Evolutionary conservation across 2,113 vertebrate species (phyloP).

Genomic region (Alligator mississippiensis): DNA sequence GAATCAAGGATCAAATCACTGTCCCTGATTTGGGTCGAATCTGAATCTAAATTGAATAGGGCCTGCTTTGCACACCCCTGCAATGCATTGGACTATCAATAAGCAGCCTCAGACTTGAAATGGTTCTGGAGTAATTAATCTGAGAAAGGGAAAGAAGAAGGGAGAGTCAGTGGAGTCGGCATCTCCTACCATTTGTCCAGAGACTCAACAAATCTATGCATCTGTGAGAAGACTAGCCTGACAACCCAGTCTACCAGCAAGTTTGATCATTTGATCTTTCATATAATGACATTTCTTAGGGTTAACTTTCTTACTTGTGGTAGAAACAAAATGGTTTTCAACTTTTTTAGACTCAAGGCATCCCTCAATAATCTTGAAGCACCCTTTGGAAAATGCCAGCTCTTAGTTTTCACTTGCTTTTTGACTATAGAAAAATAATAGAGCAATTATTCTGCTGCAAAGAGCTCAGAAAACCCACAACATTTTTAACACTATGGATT

Average conservation of each 20-base stretch:
- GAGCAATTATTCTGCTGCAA: too few species aligned
- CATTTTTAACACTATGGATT: too few species aligned
- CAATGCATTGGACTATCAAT: conserved; percentile 2
- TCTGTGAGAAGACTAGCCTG: conserved; percentile 24
- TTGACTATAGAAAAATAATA: too few species aligned
- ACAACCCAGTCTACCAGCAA: background rate
- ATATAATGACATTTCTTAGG: background rate
- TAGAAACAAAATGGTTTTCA: background rate
- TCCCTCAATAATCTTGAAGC: too few species aligned
- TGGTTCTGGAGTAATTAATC: conserved; percentile 13
- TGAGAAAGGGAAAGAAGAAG: conserved; percentile 40
- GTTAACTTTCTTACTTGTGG: background rate
- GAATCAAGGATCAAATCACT: too few species aligned
- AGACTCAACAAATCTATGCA: background rate
- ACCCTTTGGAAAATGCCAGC: too few species aligned
- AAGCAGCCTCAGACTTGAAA: background rate
- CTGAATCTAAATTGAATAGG: too few species aligned
- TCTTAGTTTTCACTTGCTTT: too few species aligned
- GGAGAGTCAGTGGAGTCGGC: background rate
- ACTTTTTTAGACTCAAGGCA: too few species aligned
- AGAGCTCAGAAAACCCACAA: too few species aligned
- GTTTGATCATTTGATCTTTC: background rate
- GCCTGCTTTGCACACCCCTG: background rate
- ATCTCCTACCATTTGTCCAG: conserved; percentile 32
- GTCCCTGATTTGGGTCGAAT: too few species aligned